These are phyloP conservation scores for Nephrotoma appendiculata DNA, from an alignment of 2,888 invertebrate species.

Conservation along the genomic window DNA sequence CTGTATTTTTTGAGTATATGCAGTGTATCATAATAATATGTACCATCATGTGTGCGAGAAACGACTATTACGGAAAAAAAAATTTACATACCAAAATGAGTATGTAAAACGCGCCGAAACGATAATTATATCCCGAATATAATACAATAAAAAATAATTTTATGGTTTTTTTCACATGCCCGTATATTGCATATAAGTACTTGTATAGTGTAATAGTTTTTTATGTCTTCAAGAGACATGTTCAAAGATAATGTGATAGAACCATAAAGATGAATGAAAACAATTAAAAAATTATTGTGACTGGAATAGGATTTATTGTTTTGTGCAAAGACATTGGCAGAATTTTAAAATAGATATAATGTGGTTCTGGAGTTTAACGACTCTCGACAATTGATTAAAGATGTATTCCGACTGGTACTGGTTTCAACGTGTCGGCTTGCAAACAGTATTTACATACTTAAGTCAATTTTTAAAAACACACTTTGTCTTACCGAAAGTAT, in stretches of 20 bases:
- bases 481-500: too few species aligned
- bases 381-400: too few species aligned
- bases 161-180: too few species aligned
- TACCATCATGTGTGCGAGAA: background rate
- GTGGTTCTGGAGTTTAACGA: too few species aligned
- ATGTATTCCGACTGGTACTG: too few species aligned
- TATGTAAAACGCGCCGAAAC: background rate
- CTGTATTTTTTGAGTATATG: background rate
- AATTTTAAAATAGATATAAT: too few species aligned
- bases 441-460: too few species aligned
- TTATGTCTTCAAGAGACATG: background rate
- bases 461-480: too few species aligned
- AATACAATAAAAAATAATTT: background rate
- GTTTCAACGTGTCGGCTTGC: too few species aligned
- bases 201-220: background rate
- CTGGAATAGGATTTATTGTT: too few species aligned
- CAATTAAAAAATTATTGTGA: too few species aligned
- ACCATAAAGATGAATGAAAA: background rate
- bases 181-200: background rate
- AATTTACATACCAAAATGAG: background rate
- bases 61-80: background rate
- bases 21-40: background rate
- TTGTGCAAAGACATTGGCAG: too few species aligned
- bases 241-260: background rate
- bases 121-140: background rate